Base-by-base conservation (phyloP, 2,113 vertebrate genomes). In the Chionodraco myersi region DNA sequence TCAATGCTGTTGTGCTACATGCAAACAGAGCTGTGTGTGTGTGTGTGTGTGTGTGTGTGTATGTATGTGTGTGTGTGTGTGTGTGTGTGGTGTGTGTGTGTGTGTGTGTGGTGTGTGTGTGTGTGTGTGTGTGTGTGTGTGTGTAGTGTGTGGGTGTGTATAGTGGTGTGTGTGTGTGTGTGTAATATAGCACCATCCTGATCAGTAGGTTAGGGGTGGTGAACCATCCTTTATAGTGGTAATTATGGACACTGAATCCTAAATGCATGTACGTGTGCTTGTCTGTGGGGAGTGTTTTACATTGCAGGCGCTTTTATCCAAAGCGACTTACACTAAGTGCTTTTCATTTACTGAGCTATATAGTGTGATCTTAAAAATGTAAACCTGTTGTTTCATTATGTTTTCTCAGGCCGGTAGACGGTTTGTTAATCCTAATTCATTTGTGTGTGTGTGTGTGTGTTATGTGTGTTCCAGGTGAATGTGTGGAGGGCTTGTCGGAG, bases 401-500 rank as follows among this genome's bases (percentile, higher is more conserved):
- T 41, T 7, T 4, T 53, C 34, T 23, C 6, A 66, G 58, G 53
- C 69, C 13, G 14, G n/a, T 30, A 4, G 5, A 21, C 2, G 52
- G 3, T 48, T 44, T 71, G 60, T 70, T 59, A 13, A 51, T 30
- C 14, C 26, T 54, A 26, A 72, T 52, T 59, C 21, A 21, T 48
- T 49, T 76, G 10, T 81, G 61, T 88, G 71, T 49, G 49, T 51
- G 49, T 51, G 12, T 75, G 23, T 78, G n/a, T 70, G 45, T 21
- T 90, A 57, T 85, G 45, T 90, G 60, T 85, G 47, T 61, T 75
- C 2, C 77, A 98, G 98, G 97, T 62, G 97, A 99, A 80, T 95
- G 95, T 53, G 96, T 98, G 34, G 97, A 99, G 90, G 98, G 98
- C 3, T 92, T 98, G 88, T 95, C 95, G 0, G 96, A 98, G 77